phyloP scores from a whole-genome alignment of 2,797 vertebrate genomes.

The Ctenopoma multispine region DNA sequence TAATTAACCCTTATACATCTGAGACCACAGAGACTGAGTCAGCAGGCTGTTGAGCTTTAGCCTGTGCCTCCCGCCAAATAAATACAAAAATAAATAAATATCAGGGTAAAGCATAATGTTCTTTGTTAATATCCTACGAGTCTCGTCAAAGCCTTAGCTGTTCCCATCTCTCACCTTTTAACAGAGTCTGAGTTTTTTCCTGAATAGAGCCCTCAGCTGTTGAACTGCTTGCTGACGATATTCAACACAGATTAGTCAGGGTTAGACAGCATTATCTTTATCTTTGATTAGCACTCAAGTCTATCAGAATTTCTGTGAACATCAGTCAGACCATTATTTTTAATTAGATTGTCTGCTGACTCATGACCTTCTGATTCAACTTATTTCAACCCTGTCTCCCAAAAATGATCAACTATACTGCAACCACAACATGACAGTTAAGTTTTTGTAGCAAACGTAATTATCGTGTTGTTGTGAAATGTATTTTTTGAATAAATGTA shows the following conservation, averaged over 20 bases:
- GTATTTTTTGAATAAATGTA: too few species aligned
- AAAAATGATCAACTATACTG: too few species aligned
- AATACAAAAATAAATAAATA: conserved; percentile 35
- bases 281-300: too few species aligned
- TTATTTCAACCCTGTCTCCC: neutral
- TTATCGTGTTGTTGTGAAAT: too few species aligned
- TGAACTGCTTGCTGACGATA: neutral
- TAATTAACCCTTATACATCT: conserved; percentile 35
- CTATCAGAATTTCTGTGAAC: neutral
- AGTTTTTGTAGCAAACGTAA: too few species aligned
- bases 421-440: too few species aligned
- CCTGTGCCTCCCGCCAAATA: conserved; percentile 23
- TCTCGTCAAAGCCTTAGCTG: conserved; percentile 20
- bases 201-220: neutral
- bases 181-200: conserved; percentile 4
- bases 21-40: conserved; percentile 39
- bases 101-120: conserved; percentile 12
- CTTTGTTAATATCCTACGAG: conserved; percentile 13
- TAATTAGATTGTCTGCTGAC: neutral
- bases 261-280: too few species aligned
- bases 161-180: conserved; percentile 24
- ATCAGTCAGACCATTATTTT: neutral
- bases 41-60: conserved; percentile 39
- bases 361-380: neutral
- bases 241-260: neutral